Evolutionary conservation across 92 coral and sea anemone genomes (phyloP).

Genomic region (Siderastrea siderea): DNA sequence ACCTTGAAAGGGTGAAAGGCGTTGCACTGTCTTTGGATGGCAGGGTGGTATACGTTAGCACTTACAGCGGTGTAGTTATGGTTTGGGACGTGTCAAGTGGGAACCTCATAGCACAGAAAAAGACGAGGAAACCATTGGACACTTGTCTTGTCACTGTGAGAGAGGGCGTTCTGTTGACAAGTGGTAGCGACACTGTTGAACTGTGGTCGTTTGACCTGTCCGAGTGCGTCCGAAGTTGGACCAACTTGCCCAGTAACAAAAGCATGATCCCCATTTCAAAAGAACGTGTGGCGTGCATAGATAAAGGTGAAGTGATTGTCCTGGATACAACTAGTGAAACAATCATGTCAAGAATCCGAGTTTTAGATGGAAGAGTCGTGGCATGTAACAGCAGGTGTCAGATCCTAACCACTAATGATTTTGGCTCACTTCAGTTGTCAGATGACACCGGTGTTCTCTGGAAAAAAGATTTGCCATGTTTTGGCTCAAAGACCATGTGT

Average conservation of each 20-base stretch:
- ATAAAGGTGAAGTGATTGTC: neutral
- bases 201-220: slow-evolving; percentile 23
- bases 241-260: neutral
- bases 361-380: neutral
- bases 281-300: neutral
- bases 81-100: neutral
- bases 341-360: neutral
- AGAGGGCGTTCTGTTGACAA: neutral
- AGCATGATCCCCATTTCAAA: slow-evolving; percentile 3
- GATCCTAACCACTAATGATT: neutral
- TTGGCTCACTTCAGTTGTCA: neutral
- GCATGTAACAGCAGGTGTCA: slow-evolving; percentile 3
- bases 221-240: neutral
- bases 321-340: neutral
- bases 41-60: neutral
- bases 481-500: neutral
- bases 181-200: neutral
- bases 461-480: neutral
- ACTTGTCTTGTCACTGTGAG: neutral
- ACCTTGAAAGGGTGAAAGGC: too few relatives aligned
- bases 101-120: too few relatives aligned
- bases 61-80: neutral
- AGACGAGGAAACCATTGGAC: too few relatives aligned
- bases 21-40: neutral
- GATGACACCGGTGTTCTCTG: neutral